Evolutionary conservation across 2,113 vertebrate species (phyloP), one percentile per base, ranked within the genome.

Genomic region (Zingel zingel): DNA sequence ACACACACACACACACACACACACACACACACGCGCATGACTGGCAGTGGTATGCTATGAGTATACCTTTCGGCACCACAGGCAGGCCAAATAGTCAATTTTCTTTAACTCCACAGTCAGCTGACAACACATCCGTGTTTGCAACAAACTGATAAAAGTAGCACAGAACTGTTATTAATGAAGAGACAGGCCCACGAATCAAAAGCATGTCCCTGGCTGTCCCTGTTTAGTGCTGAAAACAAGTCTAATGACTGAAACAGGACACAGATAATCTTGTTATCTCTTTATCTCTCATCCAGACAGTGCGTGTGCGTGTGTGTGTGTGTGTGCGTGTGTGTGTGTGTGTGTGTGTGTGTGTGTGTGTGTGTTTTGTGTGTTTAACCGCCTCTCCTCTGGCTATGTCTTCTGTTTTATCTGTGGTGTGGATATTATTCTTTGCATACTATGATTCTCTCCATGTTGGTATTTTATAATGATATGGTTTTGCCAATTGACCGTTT

Each of bases 251-350:
- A 87, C 84, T 87, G 89, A 92, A 91, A 93, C 91, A 84, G 89
- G 89, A 92, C 91, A 83, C 70, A 39, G 79, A 83, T 92, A 92
- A 94, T 93, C 88, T 85, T 81, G 84, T 94, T 90, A 92, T 91
- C 90, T 88, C 85, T 82, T 88, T 86, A 85, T 89, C 86, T 87
- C 76, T 61, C 30, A 7, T 83, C 39, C 83, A 86, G 82, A 80
- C 84, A 69, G 5, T 39, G 18, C 15, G 43, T 76, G 27, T 73
- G 58, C 76, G 36, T 61, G 19, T 81, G 43, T 54, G 15, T 77
- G 30, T 56, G 36, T 30, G 18, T 25, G 65, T n/a, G 54, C 70
- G 53, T 65, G 39, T 59, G 33, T 47, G 21, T 51, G 18, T 9
- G 21, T 56, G 53, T 2, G 10, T 8, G 4, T 12, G 64, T 10